Percentiles rank a stretch among this genome's conserved stretches.
Evolutionary conservation across 2,113 vertebrate genomes (phyloP).

Genomic region (Sander lucioperca): DNA sequence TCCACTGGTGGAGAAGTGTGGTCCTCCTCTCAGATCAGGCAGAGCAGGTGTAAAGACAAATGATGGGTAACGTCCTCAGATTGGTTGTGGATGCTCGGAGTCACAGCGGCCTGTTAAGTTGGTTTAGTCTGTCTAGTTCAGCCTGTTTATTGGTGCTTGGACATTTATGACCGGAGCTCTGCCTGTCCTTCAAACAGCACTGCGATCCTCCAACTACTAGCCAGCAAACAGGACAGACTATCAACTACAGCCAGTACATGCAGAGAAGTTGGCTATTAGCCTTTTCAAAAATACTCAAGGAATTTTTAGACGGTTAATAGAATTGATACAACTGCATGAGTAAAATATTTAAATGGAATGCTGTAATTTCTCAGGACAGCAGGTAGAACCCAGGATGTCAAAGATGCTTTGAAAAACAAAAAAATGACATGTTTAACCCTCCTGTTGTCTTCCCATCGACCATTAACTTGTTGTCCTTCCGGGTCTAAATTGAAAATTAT

Average conservation of each 20-base stretch:
- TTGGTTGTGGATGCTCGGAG: constrained; percentile 24
- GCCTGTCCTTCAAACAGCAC: constrained; percentile 48
- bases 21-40: not conserved
- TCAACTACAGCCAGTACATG: not conserved
- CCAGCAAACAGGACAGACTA: constrained; percentile 1
- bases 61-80: constrained; percentile 34
- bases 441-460: no score
- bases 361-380: not conserved
- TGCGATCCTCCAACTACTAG: not conserved
- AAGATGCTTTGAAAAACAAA: no score
- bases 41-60: constrained; percentile 34
- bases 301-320: not conserved
- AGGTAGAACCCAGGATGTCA: no score
- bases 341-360: not conserved
- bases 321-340: not conserved
- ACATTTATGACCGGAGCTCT: constrained; percentile 33
- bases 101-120: constrained; percentile 30
- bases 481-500: no score
- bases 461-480: no score
- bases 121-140: constrained; percentile 41
- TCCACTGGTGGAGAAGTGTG: not conserved
- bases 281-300: not conserved
- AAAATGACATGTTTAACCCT: no score
- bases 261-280: not conserved
- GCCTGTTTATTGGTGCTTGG: constrained; percentile 55